Evolutionary conservation across 2,888 invertebrate species (phyloP).

Genomic region (Pterostichus madidus): DNA sequence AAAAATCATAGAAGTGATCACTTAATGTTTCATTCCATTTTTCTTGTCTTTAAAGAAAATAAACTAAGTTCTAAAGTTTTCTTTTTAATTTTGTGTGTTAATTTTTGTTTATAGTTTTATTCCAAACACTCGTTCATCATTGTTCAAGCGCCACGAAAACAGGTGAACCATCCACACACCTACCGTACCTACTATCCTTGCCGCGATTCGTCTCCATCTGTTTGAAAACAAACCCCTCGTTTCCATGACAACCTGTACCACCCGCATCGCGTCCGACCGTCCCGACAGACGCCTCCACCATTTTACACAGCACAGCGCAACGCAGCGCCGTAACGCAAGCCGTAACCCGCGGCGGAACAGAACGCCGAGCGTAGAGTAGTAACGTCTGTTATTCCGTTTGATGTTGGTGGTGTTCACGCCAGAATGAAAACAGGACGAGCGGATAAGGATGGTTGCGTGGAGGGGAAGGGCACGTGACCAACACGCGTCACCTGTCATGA

Average conservation of each 20-base stretch:
- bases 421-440: constrained; percentile 45
- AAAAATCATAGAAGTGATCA: no score
- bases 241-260: constrained; percentile 31
- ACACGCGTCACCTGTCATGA: constrained; percentile 47
- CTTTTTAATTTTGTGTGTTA: no score
- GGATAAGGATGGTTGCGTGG: constrained; percentile 19
- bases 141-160: no score
- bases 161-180: neutral
- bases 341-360: neutral
- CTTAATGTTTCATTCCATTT: no score
- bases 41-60: no score
- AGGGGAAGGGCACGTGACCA: constrained; percentile 49
- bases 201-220: neutral
- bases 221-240: constrained; percentile 60
- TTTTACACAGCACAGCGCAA: neutral
- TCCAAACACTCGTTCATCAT: no score
- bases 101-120: no score
- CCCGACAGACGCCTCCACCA: constrained; percentile 1
- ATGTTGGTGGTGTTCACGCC: constrained; percentile 51
- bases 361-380: neutral
- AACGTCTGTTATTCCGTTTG: constrained; percentile 20
- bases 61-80: no score
- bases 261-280: constrained; percentile 7
- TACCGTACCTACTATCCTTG: neutral
- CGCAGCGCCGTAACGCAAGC: neutral